These are phyloP conservation scores for Manacus vitellinus DNA, from an alignment of 2,113 vertebrate species.

Conservation along the genomic window DNA sequence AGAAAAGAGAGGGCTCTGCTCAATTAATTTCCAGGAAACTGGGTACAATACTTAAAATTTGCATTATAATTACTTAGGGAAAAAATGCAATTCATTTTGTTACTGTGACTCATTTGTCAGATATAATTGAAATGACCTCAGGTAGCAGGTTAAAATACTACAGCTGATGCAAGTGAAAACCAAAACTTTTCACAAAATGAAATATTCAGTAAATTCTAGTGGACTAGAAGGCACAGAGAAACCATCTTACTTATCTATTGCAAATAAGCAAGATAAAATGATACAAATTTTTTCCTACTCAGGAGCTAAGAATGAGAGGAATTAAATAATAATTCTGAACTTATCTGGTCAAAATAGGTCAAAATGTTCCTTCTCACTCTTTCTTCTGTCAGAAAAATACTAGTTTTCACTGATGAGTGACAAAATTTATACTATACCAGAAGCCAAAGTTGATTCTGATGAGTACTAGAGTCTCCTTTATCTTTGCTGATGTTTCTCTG, in stretches of 20 bases:
- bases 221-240: neutral
- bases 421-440: neutral
- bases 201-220: slow-evolving; percentile 11
- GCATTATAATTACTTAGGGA: slow-evolving; percentile 69
- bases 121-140: slow-evolving; percentile 76
- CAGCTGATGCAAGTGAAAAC: slow-evolving; percentile 32
- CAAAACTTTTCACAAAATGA: neutral
- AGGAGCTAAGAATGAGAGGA: neutral
- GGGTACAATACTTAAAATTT: slow-evolving; percentile 58
- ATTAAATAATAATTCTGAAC: neutral
- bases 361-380: neutral
- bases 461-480: neutral
- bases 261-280: neutral
- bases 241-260: neutral
- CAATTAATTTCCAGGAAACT: slow-evolving; percentile 61
- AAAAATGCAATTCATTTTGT: slow-evolving; percentile 64
- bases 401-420: neutral
- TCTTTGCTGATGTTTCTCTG: neutral
- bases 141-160: slow-evolving; percentile 62
- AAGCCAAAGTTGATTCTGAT: neutral
- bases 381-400: neutral
- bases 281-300: neutral
- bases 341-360: too few species aligned
- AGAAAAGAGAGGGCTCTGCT: neutral
- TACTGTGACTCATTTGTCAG: slow-evolving; percentile 65